Evolutionary conservation across 2,113 vertebrate genomes (phyloP).

Genomic region (Platichthys flesus): DNA sequence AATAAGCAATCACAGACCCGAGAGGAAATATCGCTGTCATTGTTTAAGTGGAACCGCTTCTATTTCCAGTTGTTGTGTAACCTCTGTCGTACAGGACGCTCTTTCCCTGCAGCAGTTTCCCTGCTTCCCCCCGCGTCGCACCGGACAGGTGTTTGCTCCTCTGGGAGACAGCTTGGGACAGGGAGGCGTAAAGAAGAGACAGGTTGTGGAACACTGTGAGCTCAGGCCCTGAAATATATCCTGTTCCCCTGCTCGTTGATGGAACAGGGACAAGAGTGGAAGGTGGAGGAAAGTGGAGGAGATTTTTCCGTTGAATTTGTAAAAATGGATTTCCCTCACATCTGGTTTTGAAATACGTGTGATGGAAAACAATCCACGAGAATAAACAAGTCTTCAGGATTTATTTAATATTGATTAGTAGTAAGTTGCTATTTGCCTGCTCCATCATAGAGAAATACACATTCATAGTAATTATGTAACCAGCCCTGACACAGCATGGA

Average conservation of each 20-base stretch:
- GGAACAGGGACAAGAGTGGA: constrained; percentile 43
- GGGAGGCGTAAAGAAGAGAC: neutral
- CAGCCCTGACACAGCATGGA: too few species aligned
- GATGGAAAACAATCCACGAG: too few species aligned
- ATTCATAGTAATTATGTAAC: too few species aligned
- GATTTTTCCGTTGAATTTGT: neutral
- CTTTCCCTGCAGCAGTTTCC: constrained; percentile 25
- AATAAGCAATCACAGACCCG: neutral
- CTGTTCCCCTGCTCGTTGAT: constrained; percentile 24
- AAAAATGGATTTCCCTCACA: too few species aligned
- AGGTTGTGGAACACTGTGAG: constrained; percentile 35
- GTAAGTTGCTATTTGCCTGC: too few species aligned
- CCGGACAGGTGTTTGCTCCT: constrained; percentile 50
- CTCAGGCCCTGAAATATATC: constrained; percentile 51
- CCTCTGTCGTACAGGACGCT: constrained; percentile 10
- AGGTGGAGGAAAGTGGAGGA: neutral
- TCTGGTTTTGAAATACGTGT: too few species aligned
- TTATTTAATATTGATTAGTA: too few species aligned
- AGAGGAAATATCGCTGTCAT: constrained; percentile 35
- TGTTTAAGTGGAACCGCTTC: constrained; percentile 6
- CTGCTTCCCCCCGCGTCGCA: constrained; percentile 6
- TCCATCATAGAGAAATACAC: neutral
- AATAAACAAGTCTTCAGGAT: too few species aligned
- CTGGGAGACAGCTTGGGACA: constrained; percentile 16
- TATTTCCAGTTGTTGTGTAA: constrained; percentile 53